Evolutionary conservation across 2,888 invertebrate genomes (phyloP), one percentile per base, ranked within the genome.

Genomic region (Cephus runcator): DNA sequence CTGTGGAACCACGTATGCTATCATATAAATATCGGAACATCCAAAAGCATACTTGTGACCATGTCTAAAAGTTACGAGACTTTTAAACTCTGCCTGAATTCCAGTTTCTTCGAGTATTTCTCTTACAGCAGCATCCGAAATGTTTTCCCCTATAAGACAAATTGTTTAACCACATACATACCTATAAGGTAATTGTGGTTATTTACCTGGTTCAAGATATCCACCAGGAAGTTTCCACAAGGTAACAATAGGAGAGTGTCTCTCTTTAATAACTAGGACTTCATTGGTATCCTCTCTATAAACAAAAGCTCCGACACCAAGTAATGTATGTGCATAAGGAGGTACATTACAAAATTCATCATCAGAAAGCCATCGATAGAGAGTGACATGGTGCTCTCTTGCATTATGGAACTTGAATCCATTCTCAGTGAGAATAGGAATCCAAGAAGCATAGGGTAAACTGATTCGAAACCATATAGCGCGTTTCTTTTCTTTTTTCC

Each of bases 21-120:
- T 94, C 77, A 96, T 93, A 91, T 98, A 98, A 78, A 98, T 94
- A 90, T 98, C 98, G 0, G 97, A 97, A 91, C 97, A 97, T 0
- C 94, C 95, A 91, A 96, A 97, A 89, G 94, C 94, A 77, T 94
- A 94, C 56, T 93, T 92, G 89, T 97, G 97, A 33, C 94, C 93
- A 88, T 98, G 98, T 81, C 98, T 93, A 75, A 97, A 93, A 73
- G 95, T 94, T 1, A 98, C 91, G 80, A 98, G 92, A 31, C 96
- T 95, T 79, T 95, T 93, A 91, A 97, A 98, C 85, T 94, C 93
- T 0, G 96, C 93, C 83, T 94, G 92, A 77, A 98, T 94, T 75
- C 97, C 96, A 0, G 98, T 98, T 92, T 98, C 98, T 92, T 98
- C 98, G 77, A 94, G 92, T 0, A 98, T 96, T 92, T 98, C 98